Percentiles rank a stretch among this genome's conserved stretches.
Evolutionary conservation across 2,797 vertebrate species (phyloP).

Genomic region (Sciaenops ocellatus): DNA sequence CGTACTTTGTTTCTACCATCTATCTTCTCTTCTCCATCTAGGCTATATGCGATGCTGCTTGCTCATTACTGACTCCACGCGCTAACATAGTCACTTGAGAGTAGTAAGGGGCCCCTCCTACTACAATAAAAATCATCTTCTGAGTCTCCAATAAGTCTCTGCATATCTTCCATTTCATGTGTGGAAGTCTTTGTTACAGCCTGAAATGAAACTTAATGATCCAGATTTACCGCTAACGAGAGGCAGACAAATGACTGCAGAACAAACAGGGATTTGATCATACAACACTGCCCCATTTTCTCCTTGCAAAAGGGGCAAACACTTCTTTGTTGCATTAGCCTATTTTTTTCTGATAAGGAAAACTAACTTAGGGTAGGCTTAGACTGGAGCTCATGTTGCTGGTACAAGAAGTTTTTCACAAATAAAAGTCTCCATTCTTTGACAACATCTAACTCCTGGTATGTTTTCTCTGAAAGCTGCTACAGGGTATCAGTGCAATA

Average conservation of each 20-base stretch:
- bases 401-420: slow-evolving; percentile 28
- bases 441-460: neutral
- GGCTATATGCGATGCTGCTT: slow-evolving; percentile 53
- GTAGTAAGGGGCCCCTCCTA: neutral
- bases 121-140: slow-evolving; percentile 57
- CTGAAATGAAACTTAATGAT: slow-evolving; percentile 78
- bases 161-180: slow-evolving; percentile 58
- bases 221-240: slow-evolving; percentile 75
- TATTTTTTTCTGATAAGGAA: slow-evolving; percentile 53
- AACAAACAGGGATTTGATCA: slow-evolving; percentile 72
- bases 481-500: slow-evolving; percentile 6
- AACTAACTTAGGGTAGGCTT: slow-evolving; percentile 61
- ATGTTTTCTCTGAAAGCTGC: slow-evolving; percentile 30
- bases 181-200: slow-evolving; percentile 67
- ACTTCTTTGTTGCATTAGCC: slow-evolving; percentile 50
- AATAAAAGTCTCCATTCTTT: neutral
- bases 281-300: slow-evolving; percentile 69
- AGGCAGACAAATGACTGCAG: slow-evolving; percentile 74
- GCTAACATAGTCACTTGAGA: slow-evolving; percentile 54
- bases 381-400: slow-evolving; percentile 22
- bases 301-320: slow-evolving; percentile 46
- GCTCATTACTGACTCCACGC: slow-evolving; percentile 74
- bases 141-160: slow-evolving; percentile 54
- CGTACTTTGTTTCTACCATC: slow-evolving; percentile 60
- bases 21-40: slow-evolving; percentile 56